Percentiles rank a stretch among this genome's conserved stretches.
These are phyloP conservation scores for Eulemur mongoz DNA, from an alignment of 2,797 vertebrate genomes.

Conservation along the genomic window DNA sequence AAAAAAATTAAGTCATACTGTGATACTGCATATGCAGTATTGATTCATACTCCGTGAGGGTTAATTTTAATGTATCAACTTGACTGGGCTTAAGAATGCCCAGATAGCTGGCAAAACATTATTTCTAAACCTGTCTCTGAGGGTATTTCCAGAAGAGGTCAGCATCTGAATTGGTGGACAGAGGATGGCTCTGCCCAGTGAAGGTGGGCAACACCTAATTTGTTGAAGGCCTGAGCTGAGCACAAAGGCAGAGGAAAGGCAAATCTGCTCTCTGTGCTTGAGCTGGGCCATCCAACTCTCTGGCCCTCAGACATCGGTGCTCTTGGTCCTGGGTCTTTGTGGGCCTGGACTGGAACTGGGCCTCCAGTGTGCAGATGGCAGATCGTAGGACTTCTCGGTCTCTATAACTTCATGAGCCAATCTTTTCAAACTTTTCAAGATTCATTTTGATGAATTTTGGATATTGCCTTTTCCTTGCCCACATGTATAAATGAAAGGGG, in stretches of 20 bases:
- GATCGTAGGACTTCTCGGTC: neutral
- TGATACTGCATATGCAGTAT: neutral
- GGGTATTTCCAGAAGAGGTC: neutral
- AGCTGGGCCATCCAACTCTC: neutral
- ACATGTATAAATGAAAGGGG: conserved; percentile 34
- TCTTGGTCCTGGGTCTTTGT: neutral
- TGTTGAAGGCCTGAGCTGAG: neutral
- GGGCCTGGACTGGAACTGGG: neutral
- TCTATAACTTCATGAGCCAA: neutral
- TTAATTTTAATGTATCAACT: neutral
- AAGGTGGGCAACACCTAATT: no score
- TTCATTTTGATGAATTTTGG: conserved; percentile 30
- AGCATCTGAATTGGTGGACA: neutral
- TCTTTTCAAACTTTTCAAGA: conserved; percentile 18
- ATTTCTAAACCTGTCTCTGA: neutral
- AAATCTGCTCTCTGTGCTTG: neutral
- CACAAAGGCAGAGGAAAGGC: neutral
- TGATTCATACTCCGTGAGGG: neutral
- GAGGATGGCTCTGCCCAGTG: neutral
- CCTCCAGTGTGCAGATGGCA: neutral
- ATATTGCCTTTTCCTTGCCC: neutral
- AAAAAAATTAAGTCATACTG: neutral
- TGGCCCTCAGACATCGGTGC: neutral
- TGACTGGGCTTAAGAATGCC: neutral
- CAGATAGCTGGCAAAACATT: neutral